A percentile compares a stretch with the other conserved stretches of the same genome.
phyloP scores from a whole-genome alignment of 2,888 invertebrate genomes.

The Reticulitermes lucifugus region DNA sequence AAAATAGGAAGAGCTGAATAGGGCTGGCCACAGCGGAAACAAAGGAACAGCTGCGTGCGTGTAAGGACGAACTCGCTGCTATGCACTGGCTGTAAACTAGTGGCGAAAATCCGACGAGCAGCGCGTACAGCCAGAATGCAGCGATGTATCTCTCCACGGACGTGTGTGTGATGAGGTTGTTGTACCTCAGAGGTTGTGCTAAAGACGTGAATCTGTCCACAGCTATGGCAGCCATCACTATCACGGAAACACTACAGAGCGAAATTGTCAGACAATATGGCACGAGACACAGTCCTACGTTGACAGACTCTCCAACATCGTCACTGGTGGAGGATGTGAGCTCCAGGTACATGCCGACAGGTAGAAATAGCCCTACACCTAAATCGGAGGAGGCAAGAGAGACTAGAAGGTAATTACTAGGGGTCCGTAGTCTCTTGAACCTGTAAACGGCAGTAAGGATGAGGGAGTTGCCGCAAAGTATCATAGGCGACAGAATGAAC shows the following conservation, averaged over 20 bases:
- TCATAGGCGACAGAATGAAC: slow-evolving; percentile 69
- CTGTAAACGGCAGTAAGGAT: slow-evolving; percentile 71
- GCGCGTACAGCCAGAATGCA: slow-evolving; percentile 71
- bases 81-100: slow-evolving; percentile 64
- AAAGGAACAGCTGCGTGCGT: slow-evolving; percentile 64
- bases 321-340: slow-evolving; percentile 61
- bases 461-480: slow-evolving; percentile 70
- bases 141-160: slow-evolving; percentile 70
- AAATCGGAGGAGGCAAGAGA: slow-evolving; percentile 72
- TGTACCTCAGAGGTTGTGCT: slow-evolving; percentile 72
- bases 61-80: slow-evolving; percentile 36
- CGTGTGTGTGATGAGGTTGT: slow-evolving; percentile 72
- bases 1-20: slow-evolving; percentile 69
- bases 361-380: slow-evolving; percentile 71
- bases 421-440: slow-evolving; percentile 71
- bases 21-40: slow-evolving; percentile 66
- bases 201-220: slow-evolving; percentile 72
- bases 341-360: slow-evolving; percentile 70
- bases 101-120: slow-evolving; percentile 69
- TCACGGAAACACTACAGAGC: slow-evolving; percentile 70
- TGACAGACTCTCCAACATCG: slow-evolving; percentile 34
- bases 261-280: slow-evolving; percentile 71
- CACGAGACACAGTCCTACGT: slow-evolving; percentile 64
- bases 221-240: slow-evolving; percentile 73
- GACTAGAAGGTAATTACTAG: slow-evolving; percentile 72